Evolutionary conservation across 2,797 vertebrate species (phyloP).

Genomic region (Leucoraja ocellata): DNA sequence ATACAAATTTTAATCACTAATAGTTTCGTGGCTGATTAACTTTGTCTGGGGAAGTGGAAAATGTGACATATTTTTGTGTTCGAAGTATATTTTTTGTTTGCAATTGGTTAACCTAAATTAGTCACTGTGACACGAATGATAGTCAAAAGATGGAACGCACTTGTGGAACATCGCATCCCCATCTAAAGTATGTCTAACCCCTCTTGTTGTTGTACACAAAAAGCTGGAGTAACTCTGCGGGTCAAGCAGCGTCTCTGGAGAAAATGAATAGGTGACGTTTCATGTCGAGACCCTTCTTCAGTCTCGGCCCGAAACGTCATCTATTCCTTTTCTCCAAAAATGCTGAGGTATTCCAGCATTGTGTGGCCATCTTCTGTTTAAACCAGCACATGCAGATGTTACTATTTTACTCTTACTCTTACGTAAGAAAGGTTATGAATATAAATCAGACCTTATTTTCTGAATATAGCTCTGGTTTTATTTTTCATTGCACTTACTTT

Average conservation of each 20-base stretch:
- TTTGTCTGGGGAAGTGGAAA: not conserved
- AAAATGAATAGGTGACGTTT: no score
- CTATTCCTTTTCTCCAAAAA: no score
- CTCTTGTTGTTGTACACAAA: no score
- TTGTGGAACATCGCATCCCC: not conserved
- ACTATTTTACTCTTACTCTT: not conserved
- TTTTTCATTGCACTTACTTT: not conserved
- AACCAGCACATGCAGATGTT: no score
- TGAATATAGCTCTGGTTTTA: not conserved
- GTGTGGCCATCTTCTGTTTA: no score
- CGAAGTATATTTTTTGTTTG: not conserved
- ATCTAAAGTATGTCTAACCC: not conserved
- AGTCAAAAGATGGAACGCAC: not conserved
- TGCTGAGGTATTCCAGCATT: no score
- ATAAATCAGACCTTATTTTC: not conserved
- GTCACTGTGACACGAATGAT: not conserved
- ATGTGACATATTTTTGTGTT: not conserved
- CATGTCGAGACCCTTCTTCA: no score
- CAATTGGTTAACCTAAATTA: not conserved
- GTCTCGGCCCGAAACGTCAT: no score
- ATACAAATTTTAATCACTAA: not conserved
- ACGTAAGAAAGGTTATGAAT: not conserved
- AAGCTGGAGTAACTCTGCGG: no score
- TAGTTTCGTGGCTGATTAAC: not conserved
- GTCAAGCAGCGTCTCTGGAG: no score